These are phyloP conservation scores for Paramacrobiotus metropolitanus DNA, from an alignment of 1,140 invertebrate species.

Conservation along the genomic window DNA sequence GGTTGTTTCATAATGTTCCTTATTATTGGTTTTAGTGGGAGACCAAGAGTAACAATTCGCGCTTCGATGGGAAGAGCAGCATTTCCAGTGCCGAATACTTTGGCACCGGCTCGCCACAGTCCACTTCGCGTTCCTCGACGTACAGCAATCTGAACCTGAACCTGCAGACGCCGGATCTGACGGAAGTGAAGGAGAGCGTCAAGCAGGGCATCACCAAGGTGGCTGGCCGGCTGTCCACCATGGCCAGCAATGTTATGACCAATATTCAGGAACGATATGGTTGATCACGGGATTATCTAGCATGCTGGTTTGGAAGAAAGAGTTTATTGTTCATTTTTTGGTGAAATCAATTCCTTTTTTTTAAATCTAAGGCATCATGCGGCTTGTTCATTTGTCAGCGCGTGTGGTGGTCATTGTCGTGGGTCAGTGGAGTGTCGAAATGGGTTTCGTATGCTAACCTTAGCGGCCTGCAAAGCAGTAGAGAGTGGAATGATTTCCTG, in stretches of 20 bases:
- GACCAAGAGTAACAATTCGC: constrained; percentile 36
- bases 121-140: constrained; percentile 8
- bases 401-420: no score
- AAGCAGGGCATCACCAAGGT: constrained; percentile 86
- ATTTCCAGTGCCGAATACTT: constrained; percentile 93
- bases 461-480: no score
- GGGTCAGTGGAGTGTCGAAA: no score
- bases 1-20: no score
- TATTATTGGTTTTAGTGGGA: constrained; percentile 32
- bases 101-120: constrained; percentile 23
- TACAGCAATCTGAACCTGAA: constrained; percentile 12
- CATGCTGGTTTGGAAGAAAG: neutral
- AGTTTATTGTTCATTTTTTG: no score
- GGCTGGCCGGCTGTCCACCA: constrained; percentile 66
- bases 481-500: no score
- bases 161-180: constrained; percentile 45
- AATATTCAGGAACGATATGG: constrained; percentile 43
- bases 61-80: constrained; percentile 66
- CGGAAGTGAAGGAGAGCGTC: constrained; percentile 87
- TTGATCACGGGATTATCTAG: neutral
- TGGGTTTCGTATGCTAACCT: no score
- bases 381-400: no score
- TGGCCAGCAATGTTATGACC: constrained; percentile 79
- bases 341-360: no score
- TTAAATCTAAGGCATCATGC: no score